A percentile compares a stretch with the other conserved stretches of the same genome.
Evolutionary conservation across 2,888 invertebrate genomes (phyloP).

Genomic region (Apodemia zela): DNA sequence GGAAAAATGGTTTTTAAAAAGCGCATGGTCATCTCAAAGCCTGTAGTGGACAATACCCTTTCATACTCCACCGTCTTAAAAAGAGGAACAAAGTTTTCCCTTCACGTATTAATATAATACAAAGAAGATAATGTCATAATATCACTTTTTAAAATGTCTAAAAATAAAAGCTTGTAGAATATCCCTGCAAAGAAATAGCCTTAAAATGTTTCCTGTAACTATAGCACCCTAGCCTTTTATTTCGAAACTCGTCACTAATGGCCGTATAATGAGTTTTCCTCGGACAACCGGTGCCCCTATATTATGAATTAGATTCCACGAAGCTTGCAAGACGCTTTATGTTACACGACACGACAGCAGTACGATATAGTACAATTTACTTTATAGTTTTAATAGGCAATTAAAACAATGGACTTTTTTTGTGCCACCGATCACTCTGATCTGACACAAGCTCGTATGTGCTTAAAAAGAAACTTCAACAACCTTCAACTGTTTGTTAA

Average conservation of each 20-base stretch:
- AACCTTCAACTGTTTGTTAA: no score
- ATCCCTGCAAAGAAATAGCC: background rate
- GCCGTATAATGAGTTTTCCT: conserved; percentile 42
- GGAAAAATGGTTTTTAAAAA: no score
- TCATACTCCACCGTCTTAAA: no score
- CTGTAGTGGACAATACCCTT: no score
- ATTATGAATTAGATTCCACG: conserved; percentile 34
- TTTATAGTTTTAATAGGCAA: background rate
- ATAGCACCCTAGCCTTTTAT: conserved; percentile 1
- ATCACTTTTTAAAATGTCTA: background rate
- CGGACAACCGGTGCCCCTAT: conserved; percentile 24
- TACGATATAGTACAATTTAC: background rate
- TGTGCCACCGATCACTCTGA: no score
- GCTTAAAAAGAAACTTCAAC: no score
- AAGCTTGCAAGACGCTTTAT: conserved; percentile 33
- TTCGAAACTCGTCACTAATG: conserved; percentile 36
- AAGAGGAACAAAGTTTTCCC: no score
- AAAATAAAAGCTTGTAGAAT: background rate
- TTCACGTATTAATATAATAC: no score
- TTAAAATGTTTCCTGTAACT: conserved; percentile 6
- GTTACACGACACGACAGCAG: conserved; percentile 27
- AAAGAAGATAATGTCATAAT: no score
- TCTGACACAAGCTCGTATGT: no score
- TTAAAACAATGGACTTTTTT: no score
- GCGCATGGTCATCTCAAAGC: no score